Base-by-base conservation (phyloP, 1,140 invertebrate genomes). In the Akabosia matsudoensis region DNA sequence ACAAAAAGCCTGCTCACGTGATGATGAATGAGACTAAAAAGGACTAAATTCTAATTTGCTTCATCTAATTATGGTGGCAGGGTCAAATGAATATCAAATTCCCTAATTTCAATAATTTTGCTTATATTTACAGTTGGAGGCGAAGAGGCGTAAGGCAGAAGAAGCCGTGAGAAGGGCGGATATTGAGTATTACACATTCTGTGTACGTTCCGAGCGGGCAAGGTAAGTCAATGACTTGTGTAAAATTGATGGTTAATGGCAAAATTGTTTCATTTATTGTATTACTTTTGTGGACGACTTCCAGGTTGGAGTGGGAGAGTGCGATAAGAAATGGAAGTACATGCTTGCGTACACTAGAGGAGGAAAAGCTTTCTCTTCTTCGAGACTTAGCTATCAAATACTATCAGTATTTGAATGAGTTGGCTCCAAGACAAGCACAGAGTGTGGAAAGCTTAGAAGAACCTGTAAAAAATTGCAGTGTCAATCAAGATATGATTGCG, bases 171-270 rank as follows among this genome's bases (percentile, higher is more conserved):
- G 93, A 81, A 93, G 95, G 83, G 91, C 94, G 30, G 95, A 97
- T 84, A 92, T 94, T 26, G 94, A 97, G 82, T 98, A 97, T 85
- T 97, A 96, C 83, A 94, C 93, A 76, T 89, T 92, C 22, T 95
- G 94, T 83, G 90, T 96, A 51, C 89, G 93, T 80, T 92, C 94
- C 10, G 96, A 97, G 85, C 87, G 94, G 82, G 90, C 95, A 16
- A 90, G 92, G 88, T 92, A 87, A 83, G 18, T 28, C 10, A 37
- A 24, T 74, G 7, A 56, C 4, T 73, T 78, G 0, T 0, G n/a
- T n/a, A n/a, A 64, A 37, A 54, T 16, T 45, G 37, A 37, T 22
- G 51, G 79, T 78, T 45, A 10, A 18, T 18, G 37, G 7, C 54
- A n/a, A 22, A 56, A 56, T n/a, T 56, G 54, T n/a, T n/a, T 56